Evolutionary conservation across 1,140 invertebrate genomes (phyloP).

Genomic region (Drosophila biarmipes): DNA sequence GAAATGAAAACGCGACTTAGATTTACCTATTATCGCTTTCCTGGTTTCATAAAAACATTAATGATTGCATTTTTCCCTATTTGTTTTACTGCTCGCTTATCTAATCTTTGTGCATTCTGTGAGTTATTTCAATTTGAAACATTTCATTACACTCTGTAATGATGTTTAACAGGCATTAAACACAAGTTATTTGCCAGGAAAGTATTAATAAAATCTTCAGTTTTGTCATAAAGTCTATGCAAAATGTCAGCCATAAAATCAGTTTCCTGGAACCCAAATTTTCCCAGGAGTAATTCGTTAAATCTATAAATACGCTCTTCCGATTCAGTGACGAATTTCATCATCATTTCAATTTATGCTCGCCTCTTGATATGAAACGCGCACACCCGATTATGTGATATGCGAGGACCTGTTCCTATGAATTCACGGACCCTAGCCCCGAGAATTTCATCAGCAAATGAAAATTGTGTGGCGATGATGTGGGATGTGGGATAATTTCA

Average conservation of each 20-base stretch:
- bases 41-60: constrained; percentile 5
- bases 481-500: constrained; percentile 53
- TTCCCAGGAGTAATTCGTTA: neutral
- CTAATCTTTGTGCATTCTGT: constrained; percentile 8
- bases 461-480: constrained; percentile 21
- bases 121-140: neutral
- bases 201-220: neutral
- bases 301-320: constrained; percentile 10
- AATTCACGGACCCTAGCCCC: constrained; percentile 5
- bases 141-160: constrained; percentile 15
- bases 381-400: neutral
- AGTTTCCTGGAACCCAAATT: constrained; percentile 1
- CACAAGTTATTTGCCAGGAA: neutral
- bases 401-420: constrained; percentile 23
- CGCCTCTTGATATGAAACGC: neutral
- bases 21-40: too few species aligned
- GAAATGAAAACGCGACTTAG: neutral
- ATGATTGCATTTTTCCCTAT: neutral
- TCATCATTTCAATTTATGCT: constrained; percentile 45
- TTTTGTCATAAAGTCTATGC: neutral
- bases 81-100: constrained; percentile 1
- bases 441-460: constrained; percentile 46
- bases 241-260: neutral
- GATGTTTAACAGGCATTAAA: neutral
- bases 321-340: constrained; percentile 46